These are phyloP conservation scores for Melanotaenia nigrans DNA, from an alignment of 2,797 vertebrate species.

Conservation along the genomic window DNA sequence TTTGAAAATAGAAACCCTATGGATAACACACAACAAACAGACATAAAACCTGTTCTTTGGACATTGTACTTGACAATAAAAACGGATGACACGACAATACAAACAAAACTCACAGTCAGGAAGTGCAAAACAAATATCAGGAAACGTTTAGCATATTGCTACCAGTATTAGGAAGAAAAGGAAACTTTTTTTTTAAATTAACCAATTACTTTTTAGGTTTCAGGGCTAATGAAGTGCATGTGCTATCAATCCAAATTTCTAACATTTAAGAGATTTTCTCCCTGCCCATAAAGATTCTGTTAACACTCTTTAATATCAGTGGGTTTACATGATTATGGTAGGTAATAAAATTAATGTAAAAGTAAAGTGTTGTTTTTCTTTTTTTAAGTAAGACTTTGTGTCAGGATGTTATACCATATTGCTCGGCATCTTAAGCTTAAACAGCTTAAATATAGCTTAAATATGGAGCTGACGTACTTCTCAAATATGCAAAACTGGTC, in stretches of 20 bases:
- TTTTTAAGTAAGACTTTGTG: no score
- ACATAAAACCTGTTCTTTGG: slow-evolving; percentile 8
- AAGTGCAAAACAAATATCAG: neutral
- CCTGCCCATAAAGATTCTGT: neutral
- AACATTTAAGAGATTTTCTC: no score
- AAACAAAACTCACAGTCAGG: neutral
- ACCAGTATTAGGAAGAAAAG: neutral
- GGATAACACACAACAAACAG: neutral
- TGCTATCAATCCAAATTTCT: no score
- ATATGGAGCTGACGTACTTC: no score
- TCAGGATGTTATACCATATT: no score
- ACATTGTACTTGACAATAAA: neutral
- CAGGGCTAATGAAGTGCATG: neutral
- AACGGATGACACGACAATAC: neutral
- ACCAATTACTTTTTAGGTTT: neutral
- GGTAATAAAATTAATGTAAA: neutral
- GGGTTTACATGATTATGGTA: neutral
- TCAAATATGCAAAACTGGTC: neutral
- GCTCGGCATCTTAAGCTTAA: no score
- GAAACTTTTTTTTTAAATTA: neutral
- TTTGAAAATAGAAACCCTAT: neutral
- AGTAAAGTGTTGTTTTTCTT: no score
- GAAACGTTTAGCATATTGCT: neutral
- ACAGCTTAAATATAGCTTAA: no score
- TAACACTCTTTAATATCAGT: neutral